Percentiles rank a stretch among this genome's conserved stretches.
phyloP scores from a whole-genome alignment of 2,113 vertebrate genomes.

The Eubucco bourcierii region DNA sequence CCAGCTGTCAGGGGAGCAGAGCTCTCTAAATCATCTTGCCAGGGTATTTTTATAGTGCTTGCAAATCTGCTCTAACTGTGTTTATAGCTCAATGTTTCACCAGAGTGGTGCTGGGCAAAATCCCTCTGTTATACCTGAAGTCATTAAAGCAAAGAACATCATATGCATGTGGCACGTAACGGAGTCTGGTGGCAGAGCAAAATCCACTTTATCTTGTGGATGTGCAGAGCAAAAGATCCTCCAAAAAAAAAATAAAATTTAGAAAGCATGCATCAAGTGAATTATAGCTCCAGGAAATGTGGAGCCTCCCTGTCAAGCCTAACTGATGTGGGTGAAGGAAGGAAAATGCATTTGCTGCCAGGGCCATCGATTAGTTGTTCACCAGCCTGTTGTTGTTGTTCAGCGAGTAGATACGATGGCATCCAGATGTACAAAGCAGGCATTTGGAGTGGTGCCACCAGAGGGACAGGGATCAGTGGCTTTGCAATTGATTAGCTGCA shows the following conservation, averaged over 20 bases:
- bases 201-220: not conserved
- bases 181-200: not conserved
- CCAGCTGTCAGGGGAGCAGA: not conserved
- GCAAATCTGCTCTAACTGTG: not conserved
- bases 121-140: not conserved
- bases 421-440: not conserved
- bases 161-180: not conserved
- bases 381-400: not conserved
- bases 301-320: not conserved
- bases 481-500: not conserved
- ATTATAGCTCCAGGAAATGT: slow-evolving; percentile 1
- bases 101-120: not conserved
- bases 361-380: slow-evolving; percentile 18
- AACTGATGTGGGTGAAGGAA: not conserved
- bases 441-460: not conserved
- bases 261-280: not conserved
- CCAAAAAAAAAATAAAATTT: not conserved
- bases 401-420: not conserved
- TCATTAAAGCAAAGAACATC: not conserved
- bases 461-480: not conserved
- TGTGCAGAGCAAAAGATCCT: not conserved
- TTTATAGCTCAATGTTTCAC: not conserved
- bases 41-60: not conserved
- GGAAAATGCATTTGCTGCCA: not conserved
- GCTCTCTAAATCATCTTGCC: not conserved